Base-by-base conservation (phyloP, 2,797 vertebrate genomes). In the Eutrigla gurnardus region DNA sequence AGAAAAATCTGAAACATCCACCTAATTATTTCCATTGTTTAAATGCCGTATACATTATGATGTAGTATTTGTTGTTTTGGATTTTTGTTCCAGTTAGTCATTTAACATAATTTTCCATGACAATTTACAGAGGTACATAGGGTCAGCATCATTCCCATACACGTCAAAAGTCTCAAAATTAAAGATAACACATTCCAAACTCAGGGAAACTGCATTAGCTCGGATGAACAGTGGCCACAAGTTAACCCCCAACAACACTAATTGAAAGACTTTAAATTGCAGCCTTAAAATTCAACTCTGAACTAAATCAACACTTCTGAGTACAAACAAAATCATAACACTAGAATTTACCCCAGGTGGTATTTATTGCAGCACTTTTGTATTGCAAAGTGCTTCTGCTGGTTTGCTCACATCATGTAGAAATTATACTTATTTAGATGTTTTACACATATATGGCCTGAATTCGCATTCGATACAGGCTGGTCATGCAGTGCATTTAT, bases 381-480 rank as follows among this genome's bases (percentile, higher is more conserved):
- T 65, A 9, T 55, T 52, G 4, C n/a, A 68, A 15, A 17, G 17
- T 33, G 1, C 25, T 25, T 67, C 13, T 53, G 11, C 32, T 68
- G 18, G 10, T 64, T 75, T 49, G 39, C 11, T 12, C 40, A 52
- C 13, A 7, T 11, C 35, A 25, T 53, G 25, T 43, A 59, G 25
- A 74, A 65, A 52, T 57, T 0, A 5, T 39, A 39, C 18, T 60
- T 61, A 52, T 43, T 59, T 40, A 47, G 40, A 36, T 40, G 47
- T 64, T 73, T 69, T 47, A 14, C 46, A 67, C 59, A 59, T 33
- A 59, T 33, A 47, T 42, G 3, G 17, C 10, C 39, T 70, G n/a
- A 46, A 69, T 71, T 43, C 70, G 17, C 75, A 57, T 75, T 80
- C 62, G 42, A 69, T 66, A 46, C 18, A 40, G 58, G 5, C 39